Evolutionary conservation across 2,888 invertebrate species (phyloP).

Genomic region (Latrodectus elegans): DNA sequence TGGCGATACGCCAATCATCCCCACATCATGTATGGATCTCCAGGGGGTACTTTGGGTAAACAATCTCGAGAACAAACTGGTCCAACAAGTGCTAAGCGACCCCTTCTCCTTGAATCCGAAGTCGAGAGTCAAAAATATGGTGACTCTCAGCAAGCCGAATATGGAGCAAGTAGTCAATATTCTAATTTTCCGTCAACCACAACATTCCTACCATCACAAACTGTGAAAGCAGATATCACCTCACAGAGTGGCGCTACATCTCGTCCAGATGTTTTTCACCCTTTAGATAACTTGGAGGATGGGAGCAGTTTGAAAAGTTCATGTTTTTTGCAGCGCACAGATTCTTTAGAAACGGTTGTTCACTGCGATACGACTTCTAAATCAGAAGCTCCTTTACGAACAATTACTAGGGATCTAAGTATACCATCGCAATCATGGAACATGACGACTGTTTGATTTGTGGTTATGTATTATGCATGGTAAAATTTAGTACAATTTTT

Average conservation of each 20-base stretch:
- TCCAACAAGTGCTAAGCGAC: slow-evolving; percentile 29
- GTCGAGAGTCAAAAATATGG: slow-evolving; percentile 5
- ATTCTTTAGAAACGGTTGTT: slow-evolving; percentile 62
- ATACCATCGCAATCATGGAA: slow-evolving; percentile 55
- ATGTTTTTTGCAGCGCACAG: slow-evolving; percentile 57
- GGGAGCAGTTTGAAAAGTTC: slow-evolving; percentile 49
- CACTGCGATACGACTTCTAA: slow-evolving; percentile 40
- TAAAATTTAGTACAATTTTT: too few relatives aligned
- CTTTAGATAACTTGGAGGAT: slow-evolving; percentile 32
- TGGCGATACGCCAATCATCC: slow-evolving; percentile 67
- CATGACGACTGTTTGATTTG: slow-evolving; percentile 58
- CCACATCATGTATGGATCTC: slow-evolving; percentile 47
- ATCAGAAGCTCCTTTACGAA: slow-evolving; percentile 48
- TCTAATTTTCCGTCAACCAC: slow-evolving; percentile 35
- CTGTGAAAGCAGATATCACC: slow-evolving; percentile 51
- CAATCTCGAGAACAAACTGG: slow-evolving; percentile 33
- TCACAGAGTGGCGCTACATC: not conserved
- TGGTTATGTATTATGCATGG: not conserved
- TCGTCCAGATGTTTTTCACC: not conserved
- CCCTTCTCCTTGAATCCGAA: slow-evolving; percentile 55
- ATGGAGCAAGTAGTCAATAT: slow-evolving; percentile 23
- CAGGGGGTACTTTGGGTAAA: slow-evolving; percentile 7
- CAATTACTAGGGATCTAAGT: slow-evolving; percentile 31
- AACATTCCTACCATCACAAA: slow-evolving; percentile 43
- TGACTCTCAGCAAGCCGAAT: not conserved